Evolutionary conservation across 2,113 vertebrate species (phyloP).

Genomic region (Trachemys scripta): DNA sequence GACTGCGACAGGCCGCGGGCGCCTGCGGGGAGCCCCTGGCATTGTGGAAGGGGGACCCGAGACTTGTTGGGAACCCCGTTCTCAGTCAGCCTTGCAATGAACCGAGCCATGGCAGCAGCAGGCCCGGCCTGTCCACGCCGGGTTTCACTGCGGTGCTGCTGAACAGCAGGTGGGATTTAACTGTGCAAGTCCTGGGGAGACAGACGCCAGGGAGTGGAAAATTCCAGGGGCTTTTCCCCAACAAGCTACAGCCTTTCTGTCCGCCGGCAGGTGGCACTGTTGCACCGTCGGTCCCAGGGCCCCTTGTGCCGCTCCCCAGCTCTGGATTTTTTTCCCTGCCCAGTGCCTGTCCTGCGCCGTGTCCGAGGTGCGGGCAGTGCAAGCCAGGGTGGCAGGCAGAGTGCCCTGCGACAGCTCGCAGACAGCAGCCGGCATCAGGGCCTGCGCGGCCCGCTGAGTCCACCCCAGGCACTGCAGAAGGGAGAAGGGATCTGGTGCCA

Average conservation of each 20-base stretch:
- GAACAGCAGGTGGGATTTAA: not conserved
- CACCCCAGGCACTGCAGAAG: accelerated
- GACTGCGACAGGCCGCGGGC: too few relatives aligned
- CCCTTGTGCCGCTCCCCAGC: not conserved
- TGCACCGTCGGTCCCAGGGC: not conserved
- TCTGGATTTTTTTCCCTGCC: not conserved
- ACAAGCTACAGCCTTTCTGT: not conserved
- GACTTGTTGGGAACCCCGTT: not conserved
- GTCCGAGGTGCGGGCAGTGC: not conserved
- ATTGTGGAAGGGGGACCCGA: not conserved
- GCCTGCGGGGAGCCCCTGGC: too few relatives aligned
- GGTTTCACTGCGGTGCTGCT: not conserved
- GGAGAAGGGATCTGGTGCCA: accelerated
- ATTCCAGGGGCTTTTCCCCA: not conserved
- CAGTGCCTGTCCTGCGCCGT: not conserved
- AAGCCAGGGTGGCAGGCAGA: not conserved
- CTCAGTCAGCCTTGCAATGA: not conserved
- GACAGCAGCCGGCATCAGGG: accelerated
- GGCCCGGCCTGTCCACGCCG: not conserved
- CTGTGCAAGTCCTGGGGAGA: too few relatives aligned
- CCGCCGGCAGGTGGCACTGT: not conserved
- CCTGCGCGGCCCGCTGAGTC: not conserved
- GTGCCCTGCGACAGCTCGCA: not conserved
- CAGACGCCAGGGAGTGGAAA: not conserved
- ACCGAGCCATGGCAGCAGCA: not conserved